These are phyloP conservation scores for Melopsittacus undulatus DNA, from an alignment of 2,797 vertebrate genomes.

Conservation along the genomic window DNA sequence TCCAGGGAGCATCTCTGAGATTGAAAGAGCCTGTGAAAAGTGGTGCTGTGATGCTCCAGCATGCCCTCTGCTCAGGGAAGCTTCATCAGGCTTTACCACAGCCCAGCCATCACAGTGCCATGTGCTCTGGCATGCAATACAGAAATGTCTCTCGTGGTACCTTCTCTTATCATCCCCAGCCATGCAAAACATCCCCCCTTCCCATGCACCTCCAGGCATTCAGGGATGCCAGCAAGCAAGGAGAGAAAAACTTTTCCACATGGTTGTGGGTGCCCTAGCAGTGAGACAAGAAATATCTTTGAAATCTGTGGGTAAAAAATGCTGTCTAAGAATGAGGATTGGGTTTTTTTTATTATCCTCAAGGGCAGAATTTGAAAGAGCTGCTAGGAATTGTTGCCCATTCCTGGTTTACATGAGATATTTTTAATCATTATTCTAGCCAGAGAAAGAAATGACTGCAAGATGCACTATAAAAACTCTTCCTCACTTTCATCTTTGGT, in stretches of 20 bases:
- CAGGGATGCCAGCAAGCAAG: background rate
- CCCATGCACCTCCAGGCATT: background rate
- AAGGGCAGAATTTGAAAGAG: slow-evolving; percentile 34
- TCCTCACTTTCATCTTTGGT: slow-evolving; percentile 52
- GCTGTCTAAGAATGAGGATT: background rate
- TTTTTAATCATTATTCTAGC: slow-evolving; percentile 40
- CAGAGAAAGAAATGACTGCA: slow-evolving; percentile 28
- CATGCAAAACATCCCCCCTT: accelerated
- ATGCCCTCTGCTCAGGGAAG: background rate
- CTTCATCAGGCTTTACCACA: background rate
- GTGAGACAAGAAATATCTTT: background rate
- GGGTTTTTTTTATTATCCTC: background rate
- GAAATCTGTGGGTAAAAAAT: slow-evolving; percentile 15
- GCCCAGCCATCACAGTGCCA: background rate
- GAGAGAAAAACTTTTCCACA: background rate
- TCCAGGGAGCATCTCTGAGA: background rate
- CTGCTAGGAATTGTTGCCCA: slow-evolving; percentile 10
- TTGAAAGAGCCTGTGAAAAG: background rate
- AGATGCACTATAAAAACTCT: slow-evolving; percentile 31
- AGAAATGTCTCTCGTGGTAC: background rate
- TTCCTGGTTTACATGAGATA: slow-evolving; percentile 2
- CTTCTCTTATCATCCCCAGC: background rate
- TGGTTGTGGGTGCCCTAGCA: accelerated
- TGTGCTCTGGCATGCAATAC: background rate
- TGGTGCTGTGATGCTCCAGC: background rate